Base-by-base conservation (phyloP, 2,888 invertebrate species). In the Bembecia ichneumoniformis region DNA sequence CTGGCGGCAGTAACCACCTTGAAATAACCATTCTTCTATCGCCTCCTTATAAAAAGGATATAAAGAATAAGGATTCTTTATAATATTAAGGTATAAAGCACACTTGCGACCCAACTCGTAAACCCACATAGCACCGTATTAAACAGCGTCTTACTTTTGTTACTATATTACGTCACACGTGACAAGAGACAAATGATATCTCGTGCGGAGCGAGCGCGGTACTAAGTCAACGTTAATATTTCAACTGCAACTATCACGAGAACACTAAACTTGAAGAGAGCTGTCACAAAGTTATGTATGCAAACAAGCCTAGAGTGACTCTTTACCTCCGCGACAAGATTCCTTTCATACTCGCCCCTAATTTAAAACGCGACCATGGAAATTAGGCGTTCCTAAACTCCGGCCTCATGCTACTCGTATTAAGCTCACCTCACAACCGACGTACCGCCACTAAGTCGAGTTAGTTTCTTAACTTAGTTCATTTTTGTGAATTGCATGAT, bases 301-400 rank as follows among this genome's bases (percentile, higher is more conserved):
- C 68, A 66, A 73, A 76, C 66, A 71, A 68, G 64, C 62, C 65
- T 62, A 62, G 54, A 74, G 70, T 66, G 70, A 59, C 71, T 67
- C 68, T 68, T 67, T 59, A 62, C 63, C 56, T 61, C 46, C 40
- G 40, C 16, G 20, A 46, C 28, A 13, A 50, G 43, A 47, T 40
- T 49, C 46, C 35, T 49, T 35, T 64, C 57, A 60, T 63, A 63
- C 58, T 58, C 52, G 57, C 56, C 58, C 61, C 52, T 53, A 57
- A 60, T 59, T 60, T 57, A 55, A 48, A 52, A 54, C 50, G 55
- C 51, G 52, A 55, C 55, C 50, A 52, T 49, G 52, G 14, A 40
- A 40, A 40, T 40, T 40, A 13, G 40, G 14, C 40, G 14, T 10
- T 7, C 28, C 28, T 28, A 28, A 28, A 28, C 28, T 28, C 28